Evolutionary conservation across 2,113 vertebrate genomes (phyloP).

Genomic region (Neolamprologus toae): DNA sequence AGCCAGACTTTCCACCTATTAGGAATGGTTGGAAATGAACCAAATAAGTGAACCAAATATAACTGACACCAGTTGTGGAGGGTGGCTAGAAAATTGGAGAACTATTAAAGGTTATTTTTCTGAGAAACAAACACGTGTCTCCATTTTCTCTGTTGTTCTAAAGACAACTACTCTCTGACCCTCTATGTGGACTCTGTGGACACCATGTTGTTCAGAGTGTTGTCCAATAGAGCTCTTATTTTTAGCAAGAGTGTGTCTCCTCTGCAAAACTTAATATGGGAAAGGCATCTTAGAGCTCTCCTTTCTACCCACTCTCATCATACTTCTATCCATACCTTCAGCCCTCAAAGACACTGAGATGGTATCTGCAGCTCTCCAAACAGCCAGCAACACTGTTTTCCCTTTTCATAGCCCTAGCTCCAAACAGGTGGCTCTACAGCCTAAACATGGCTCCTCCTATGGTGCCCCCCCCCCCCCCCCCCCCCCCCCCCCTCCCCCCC

Average conservation of each 20-base stretch:
- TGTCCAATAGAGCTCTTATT: constrained; percentile 52
- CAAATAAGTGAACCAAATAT: background rate
- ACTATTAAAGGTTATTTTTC: background rate
- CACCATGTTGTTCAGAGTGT: constrained; percentile 15
- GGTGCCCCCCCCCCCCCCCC: background rate
- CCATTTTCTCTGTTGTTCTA: background rate
- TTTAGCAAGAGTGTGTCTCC: constrained; percentile 56
- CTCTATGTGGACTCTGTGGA: background rate
- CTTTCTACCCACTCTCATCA: constrained; percentile 15
- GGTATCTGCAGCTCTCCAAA: background rate
- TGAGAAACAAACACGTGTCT: background rate
- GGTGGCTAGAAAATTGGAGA: background rate
- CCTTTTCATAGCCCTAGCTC: constrained; percentile 4
- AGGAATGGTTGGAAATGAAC: background rate
- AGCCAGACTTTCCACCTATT: rapidly evolving
- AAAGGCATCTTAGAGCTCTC: constrained; percentile 56
- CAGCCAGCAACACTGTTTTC: background rate
- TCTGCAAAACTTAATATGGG: constrained; percentile 70
- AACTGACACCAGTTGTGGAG: background rate
- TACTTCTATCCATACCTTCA: constrained; percentile 1
- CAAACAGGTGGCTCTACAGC: constrained; percentile 52
- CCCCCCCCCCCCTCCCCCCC: too few species aligned
- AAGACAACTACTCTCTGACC: background rate
- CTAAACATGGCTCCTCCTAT: background rate
- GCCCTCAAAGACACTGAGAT: constrained; percentile 29